A percentile compares a stretch with the other conserved stretches of the same genome.
These are phyloP conservation scores for Dascillus cervinus DNA, from an alignment of 2,888 invertebrate genomes.

Conservation along the genomic window DNA sequence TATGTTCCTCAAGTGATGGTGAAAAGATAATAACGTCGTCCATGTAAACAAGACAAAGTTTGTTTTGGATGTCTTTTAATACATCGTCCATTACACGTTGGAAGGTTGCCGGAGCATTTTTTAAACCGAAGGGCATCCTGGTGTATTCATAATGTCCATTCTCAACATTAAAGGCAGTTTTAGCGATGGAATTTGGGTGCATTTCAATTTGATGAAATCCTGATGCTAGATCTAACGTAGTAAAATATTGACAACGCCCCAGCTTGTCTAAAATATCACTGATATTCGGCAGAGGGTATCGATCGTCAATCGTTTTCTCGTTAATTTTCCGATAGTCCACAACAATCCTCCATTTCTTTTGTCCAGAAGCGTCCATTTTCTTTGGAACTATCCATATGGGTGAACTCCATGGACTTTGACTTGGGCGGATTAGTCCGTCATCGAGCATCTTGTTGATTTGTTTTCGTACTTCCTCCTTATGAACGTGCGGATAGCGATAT, in stretches of 20 bases:
- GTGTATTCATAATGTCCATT: conserved; percentile 18
- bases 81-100: conserved; percentile 21
- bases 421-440: conserved; percentile 17
- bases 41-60: conserved; percentile 21
- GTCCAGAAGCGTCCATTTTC: conserved; percentile 18
- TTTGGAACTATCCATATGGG: conserved; percentile 23
- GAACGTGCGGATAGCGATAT: conserved; percentile 22
- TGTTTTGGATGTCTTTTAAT: conserved; percentile 16
- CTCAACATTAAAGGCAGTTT: conserved; percentile 20
- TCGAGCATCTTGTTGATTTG: conserved; percentile 21
- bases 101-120: conserved; percentile 23
- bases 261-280: conserved; percentile 24
- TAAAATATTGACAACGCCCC: conserved; percentile 24
- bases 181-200: conserved; percentile 15
- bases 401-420: conserved; percentile 17
- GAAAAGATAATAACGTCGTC: no score
- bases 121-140: conserved; percentile 24
- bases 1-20: conserved; percentile 12
- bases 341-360: conserved; percentile 19
- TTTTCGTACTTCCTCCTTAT: conserved; percentile 20
- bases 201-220: conserved; percentile 28
- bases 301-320: conserved; percentile 14
- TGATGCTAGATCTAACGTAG: conserved; percentile 23
- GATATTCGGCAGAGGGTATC: conserved; percentile 18
- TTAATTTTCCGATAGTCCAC: conserved; percentile 21